Percentiles rank a stretch among this genome's conserved stretches.
phyloP scores from a whole-genome alignment of 2,113 vertebrate species.

The Pycnonotus jocosus region DNA sequence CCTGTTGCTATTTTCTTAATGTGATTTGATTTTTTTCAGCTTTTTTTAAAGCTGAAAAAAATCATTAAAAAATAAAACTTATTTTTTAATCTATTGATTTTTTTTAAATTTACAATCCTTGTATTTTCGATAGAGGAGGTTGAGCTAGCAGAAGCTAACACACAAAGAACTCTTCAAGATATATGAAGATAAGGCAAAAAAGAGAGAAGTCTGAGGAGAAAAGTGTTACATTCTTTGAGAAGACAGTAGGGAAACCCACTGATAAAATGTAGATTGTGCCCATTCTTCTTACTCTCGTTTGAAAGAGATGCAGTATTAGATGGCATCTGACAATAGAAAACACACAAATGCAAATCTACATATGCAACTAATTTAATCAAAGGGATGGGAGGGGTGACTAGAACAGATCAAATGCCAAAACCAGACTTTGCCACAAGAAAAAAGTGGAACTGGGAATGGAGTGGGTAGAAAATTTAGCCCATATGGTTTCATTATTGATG shows the following conservation, averaged over 20 bases:
- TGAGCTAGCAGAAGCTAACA: neutral
- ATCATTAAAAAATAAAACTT: neutral
- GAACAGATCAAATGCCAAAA: conserved; percentile 40
- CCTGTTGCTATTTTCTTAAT: conserved; percentile 4
- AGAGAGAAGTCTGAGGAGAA: neutral
- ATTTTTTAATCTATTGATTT: neutral
- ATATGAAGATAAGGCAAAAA: neutral
- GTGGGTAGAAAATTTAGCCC: neutral
- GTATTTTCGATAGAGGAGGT: neutral
- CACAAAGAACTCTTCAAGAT: neutral
- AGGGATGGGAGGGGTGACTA: neutral
- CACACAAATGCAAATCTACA: neutral
- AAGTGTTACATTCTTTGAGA: neutral
- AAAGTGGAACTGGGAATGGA: conserved; percentile 7
- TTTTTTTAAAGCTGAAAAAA: neutral
- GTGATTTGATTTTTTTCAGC: neutral
- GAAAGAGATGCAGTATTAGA: neutral
- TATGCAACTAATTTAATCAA: conserved; percentile 17
- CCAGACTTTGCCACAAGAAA: conserved; percentile 9
- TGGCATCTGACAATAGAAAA: conserved; percentile 3
- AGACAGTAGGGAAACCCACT: neutral
- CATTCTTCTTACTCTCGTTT: neutral
- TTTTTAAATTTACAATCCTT: neutral
- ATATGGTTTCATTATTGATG: conserved; percentile 1
- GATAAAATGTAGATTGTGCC: neutral